phyloP scores from a whole-genome alignment of 64 coral and sea anemone species.

The Exaiptasia diaphana region DNA sequence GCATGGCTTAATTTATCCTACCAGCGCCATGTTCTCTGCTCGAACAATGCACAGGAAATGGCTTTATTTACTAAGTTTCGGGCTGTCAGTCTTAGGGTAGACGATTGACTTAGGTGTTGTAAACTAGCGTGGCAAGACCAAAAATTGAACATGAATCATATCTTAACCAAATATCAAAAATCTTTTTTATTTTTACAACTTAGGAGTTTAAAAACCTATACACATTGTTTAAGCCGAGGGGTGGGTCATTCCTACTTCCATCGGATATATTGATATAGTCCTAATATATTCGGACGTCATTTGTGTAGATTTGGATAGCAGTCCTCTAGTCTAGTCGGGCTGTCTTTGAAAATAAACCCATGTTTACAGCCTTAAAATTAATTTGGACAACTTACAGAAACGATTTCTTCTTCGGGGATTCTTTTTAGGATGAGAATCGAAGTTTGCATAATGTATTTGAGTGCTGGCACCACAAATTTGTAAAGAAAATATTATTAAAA shows the following conservation, averaged over 20 bases:
- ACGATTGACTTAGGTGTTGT: not conserved
- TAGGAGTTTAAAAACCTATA: too few relatives aligned
- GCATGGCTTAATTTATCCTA: conserved; percentile 5
- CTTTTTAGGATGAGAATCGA: not conserved
- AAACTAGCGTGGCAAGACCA: too few relatives aligned
- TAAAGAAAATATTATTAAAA: conserved; percentile 1
- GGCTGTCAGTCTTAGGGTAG: not conserved
- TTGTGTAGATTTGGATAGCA: not conserved
- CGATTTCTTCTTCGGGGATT: not conserved
- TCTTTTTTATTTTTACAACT: too few relatives aligned
- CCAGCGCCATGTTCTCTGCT: conserved; percentile 9
- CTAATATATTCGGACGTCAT: conserved; percentile 11
- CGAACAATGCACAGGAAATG: conserved; percentile 2
- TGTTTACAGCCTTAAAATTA: conserved; percentile 13
- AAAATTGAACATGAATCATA: too few relatives aligned
- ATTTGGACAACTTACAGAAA: not conserved
- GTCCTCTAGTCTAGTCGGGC: not conserved
- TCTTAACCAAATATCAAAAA: too few relatives aligned
- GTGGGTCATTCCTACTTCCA: too few relatives aligned
- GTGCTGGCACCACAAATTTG: conserved; percentile 20
- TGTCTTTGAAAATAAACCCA: not conserved
- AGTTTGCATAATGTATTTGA: conserved; percentile 6
- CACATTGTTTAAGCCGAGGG: too few relatives aligned
- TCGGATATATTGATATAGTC: too few relatives aligned
- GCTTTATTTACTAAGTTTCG: not conserved